phyloP scores from a whole-genome alignment of 2,888 invertebrate genomes.

The Drosophila ustulata region DNA sequence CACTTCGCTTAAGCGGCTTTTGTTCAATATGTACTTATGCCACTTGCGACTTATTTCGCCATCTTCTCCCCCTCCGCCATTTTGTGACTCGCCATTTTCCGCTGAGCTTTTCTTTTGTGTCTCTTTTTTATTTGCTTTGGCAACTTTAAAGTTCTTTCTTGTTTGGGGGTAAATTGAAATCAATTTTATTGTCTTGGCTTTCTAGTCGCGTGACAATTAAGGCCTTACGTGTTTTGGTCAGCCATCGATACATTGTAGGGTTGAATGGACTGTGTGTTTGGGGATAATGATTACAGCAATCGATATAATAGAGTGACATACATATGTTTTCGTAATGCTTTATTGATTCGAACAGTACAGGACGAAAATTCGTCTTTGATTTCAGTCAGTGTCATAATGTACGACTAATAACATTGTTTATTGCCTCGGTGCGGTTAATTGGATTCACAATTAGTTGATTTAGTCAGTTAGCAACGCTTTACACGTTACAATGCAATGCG shows the following conservation, averaged over 20 bases:
- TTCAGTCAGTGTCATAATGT: slow-evolving; percentile 5
- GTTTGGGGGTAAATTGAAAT: slow-evolving; percentile 44
- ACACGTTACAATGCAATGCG: background rate
- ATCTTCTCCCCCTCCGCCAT: background rate
- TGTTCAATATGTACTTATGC: slow-evolving; percentile 40
- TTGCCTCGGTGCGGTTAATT: slow-evolving; percentile 1
- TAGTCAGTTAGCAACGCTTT: background rate
- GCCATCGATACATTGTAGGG: slow-evolving; percentile 24
- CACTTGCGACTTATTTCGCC: slow-evolving; percentile 35
- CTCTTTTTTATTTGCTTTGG: background rate
- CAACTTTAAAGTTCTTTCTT: slow-evolving; percentile 2
- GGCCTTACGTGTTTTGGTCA: slow-evolving; percentile 41
- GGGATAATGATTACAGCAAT: slow-evolving; percentile 19
- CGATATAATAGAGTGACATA: slow-evolving; percentile 10
- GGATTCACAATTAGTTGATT: slow-evolving; percentile 4
- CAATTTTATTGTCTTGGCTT: slow-evolving; percentile 41
- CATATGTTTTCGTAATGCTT: slow-evolving; percentile 4
- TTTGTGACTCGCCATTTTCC: slow-evolving; percentile 14
- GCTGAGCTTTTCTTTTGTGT: slow-evolving; percentile 10
- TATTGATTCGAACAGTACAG: slow-evolving; percentile 4
- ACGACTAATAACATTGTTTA: slow-evolving; percentile 9
- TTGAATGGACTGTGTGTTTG: slow-evolving; percentile 9
- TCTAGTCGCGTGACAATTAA: slow-evolving; percentile 47
- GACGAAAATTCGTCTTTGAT: background rate
- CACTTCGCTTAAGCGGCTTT: slow-evolving; percentile 52